Evolutionary conservation across 2,113 vertebrate genomes (phyloP).

Genomic region (Callaeas wilsoni): DNA sequence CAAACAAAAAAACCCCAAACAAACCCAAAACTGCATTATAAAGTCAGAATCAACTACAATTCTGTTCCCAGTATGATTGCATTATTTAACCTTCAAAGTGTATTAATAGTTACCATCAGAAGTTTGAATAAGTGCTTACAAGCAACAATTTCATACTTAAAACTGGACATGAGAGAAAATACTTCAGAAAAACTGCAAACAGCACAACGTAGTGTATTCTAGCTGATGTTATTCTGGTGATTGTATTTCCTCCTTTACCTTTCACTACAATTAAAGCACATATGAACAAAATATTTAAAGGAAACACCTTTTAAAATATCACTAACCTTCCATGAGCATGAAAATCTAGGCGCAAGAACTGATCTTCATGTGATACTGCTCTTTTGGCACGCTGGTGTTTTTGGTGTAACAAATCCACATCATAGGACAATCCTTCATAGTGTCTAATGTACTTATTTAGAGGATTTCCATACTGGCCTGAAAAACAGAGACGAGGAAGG

Average conservation of each 20-base stretch:
- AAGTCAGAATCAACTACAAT: not conserved
- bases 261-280: not conserved
- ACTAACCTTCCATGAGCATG: conserved; percentile 94
- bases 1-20: not conserved
- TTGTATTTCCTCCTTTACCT: not conserved
- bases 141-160: not conserved
- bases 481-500: conserved; percentile 28
- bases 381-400: conserved; percentile 97
- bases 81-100: not conserved
- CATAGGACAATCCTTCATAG: conserved; percentile 93
- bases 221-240: not conserved
- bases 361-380: conserved; percentile 84
- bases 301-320: not conserved
- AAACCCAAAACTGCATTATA: not conserved
- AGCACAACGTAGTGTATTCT: not conserved
- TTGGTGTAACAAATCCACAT: conserved; percentile 86
- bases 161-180: not conserved
- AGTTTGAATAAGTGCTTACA: not conserved
- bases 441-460: conserved; percentile 91
- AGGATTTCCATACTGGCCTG: conserved; percentile 88
- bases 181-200: not conserved
- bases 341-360: conserved; percentile 86
- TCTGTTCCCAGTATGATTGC: not conserved
- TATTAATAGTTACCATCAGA: not conserved
- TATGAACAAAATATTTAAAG: not conserved